Base-by-base conservation (phyloP, 2,888 invertebrate species). In the Caenorhabditis plicata region DNA sequence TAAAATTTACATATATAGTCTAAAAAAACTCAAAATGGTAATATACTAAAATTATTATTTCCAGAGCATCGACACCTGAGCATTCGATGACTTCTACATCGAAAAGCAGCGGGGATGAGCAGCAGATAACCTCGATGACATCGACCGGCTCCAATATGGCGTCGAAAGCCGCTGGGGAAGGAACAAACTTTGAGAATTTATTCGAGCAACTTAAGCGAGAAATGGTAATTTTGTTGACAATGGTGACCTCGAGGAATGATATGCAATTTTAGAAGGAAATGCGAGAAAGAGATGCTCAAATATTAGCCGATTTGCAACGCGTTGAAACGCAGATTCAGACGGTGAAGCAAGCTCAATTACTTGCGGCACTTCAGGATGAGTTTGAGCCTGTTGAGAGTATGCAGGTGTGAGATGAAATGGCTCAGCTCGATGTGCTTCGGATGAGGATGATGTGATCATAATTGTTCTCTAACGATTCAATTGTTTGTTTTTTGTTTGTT, bases 131-230 rank as follows among this genome's bases (percentile, higher is more conserved):
- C 17, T 35, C 26, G 11, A 26, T 33, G n/a, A n/a, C n/a, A n/a
- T n/a, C n/a, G n/a, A n/a, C n/a, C n/a, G n/a, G n/a, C n/a, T n/a
- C n/a, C n/a, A n/a, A n/a, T n/a, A n/a, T n/a, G n/a, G n/a, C n/a
- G n/a, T n/a, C n/a, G n/a, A n/a, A n/a, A n/a, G n/a, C n/a, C 11
- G 51, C n/a, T n/a, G n/a, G n/a, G n/a, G n/a, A n/a, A n/a, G n/a
- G n/a, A n/a, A n/a, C n/a, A 33, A 46, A 67, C 27, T 78, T 76
- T 65, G 70, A 63, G 38, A 71, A 75, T 36, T 45, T 80, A 13
- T 78, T 80, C 42, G 64, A 71, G 32, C 78, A 80, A 51, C 47
- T 78, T 39, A 71, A 72, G 26, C 55, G 72, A 36, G 78, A 78
- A 68, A 76, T 78, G 65, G 78, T 78, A 42, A 43, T 50, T 15